phyloP scores from a whole-genome alignment of 2,113 vertebrate genomes.

The Neomonachus schauinslandi region DNA sequence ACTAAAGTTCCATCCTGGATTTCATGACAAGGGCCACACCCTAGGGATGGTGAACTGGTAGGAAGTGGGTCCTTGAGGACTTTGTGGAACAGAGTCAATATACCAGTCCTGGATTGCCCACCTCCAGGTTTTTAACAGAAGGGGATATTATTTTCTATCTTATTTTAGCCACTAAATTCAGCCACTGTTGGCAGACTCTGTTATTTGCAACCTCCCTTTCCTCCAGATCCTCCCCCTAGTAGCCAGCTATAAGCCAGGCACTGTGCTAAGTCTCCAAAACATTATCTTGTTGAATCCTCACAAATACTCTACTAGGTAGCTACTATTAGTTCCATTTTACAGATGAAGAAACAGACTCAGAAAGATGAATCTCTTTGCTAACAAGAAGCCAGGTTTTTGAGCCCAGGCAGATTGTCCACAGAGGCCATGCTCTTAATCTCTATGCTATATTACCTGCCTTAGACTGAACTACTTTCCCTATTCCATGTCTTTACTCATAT shows the following conservation, averaged over 20 bases:
- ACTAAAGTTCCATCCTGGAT: background rate
- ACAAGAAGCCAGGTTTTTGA: background rate
- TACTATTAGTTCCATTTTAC: background rate
- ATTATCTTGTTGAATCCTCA: background rate
- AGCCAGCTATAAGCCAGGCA: background rate
- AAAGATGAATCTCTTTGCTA: background rate
- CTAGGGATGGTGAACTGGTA: background rate
- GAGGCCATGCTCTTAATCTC: background rate
- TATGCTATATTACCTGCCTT: background rate
- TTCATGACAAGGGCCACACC: background rate
- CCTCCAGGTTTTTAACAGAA: background rate
- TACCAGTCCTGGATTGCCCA: background rate
- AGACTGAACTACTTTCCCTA: background rate
- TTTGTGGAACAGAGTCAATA: background rate
- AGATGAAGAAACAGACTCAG: slow-evolving; percentile 16
- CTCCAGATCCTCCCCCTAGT: background rate
- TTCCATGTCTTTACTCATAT: background rate
- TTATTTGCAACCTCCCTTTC: background rate
- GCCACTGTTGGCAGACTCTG: background rate
- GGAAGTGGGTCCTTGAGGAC: background rate
- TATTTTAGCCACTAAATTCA: slow-evolving; percentile 17
- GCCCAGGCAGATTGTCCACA: background rate
- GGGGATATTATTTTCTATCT: background rate
- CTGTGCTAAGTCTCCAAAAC: background rate
- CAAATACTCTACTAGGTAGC: background rate